Percentiles rank a stretch among this genome's conserved stretches.
Evolutionary conservation across 2,888 invertebrate species (phyloP).

Genomic region (Acleris laterana): DNA sequence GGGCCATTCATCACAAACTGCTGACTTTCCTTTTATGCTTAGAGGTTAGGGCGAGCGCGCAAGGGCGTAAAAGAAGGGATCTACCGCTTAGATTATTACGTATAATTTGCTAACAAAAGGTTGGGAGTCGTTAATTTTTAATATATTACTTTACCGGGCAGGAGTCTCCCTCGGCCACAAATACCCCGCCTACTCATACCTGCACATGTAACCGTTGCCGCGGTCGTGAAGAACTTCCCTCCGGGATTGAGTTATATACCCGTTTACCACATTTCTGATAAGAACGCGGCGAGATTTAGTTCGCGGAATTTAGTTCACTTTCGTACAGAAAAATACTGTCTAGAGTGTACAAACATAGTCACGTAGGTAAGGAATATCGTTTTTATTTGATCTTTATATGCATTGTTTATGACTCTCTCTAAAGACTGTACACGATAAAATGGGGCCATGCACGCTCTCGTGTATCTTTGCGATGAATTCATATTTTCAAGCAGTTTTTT

Average conservation of each 20-base stretch:
- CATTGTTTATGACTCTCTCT: too few species aligned
- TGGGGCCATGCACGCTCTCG: too few species aligned
- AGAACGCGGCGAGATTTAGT: conserved; percentile 8
- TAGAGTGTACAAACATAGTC: not conserved
- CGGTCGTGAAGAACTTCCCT: conserved; percentile 22
- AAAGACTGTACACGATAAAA: too few species aligned
- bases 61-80: conserved; percentile 52
- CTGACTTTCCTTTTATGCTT: conserved; percentile 63
- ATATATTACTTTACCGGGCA: conserved; percentile 56
- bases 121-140: conserved; percentile 56
- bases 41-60: conserved; percentile 53
- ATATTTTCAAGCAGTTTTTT: too few species aligned
- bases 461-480: too few species aligned
- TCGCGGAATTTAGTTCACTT: conserved; percentile 16
- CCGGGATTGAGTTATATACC: conserved; percentile 6
- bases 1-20: conserved; percentile 68
- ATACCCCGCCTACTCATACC: conserved; percentile 6
- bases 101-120: conserved; percentile 67
- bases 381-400: too few species aligned
- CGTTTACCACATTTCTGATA: conserved; percentile 17
- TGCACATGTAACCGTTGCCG: conserved; percentile 14
- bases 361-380: too few species aligned
- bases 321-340: not conserved
- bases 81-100: conserved; percentile 49
- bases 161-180: conserved; percentile 22